Evolutionary conservation across 2,113 vertebrate species (phyloP).

Genomic region (Dipodomys stephensi): DNA sequence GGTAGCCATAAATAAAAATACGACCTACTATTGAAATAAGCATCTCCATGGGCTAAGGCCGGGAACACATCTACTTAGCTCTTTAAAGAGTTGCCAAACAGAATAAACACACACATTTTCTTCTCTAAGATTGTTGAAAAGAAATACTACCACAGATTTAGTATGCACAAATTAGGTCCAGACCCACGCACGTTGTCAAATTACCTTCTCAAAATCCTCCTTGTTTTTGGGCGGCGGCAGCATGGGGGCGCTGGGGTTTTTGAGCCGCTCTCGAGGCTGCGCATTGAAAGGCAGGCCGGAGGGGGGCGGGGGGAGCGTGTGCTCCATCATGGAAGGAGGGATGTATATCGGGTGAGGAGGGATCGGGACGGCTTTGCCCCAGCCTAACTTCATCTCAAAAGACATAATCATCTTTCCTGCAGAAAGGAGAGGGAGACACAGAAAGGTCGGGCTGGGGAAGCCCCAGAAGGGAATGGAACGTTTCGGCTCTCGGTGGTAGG

Average conservation of each 20-base stretch:
- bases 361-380: slow-evolving; percentile 99
- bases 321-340: slow-evolving; percentile 99
- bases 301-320: slow-evolving; percentile 97
- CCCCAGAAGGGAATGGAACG: slow-evolving; percentile 15
- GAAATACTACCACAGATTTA: slow-evolving; percentile 86
- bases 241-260: slow-evolving; percentile 97
- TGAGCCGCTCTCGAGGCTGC: slow-evolving; percentile 97
- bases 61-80: slow-evolving; percentile 85
- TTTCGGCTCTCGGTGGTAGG: too few species aligned
- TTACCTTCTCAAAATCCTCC: slow-evolving; percentile 99
- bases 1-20: slow-evolving; percentile 82
- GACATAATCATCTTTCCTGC: slow-evolving; percentile 99
- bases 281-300: slow-evolving; percentile 99
- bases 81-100: slow-evolving; percentile 84
- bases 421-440: slow-evolving; percentile 58
- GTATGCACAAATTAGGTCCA: slow-evolving; percentile 86
- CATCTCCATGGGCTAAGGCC: slow-evolving; percentile 86
- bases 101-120: slow-evolving; percentile 81
- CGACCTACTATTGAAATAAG: slow-evolving; percentile 80
- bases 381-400: slow-evolving; percentile 99
- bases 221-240: slow-evolving; percentile 98
- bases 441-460: slow-evolving; percentile 23
- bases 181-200: slow-evolving; percentile 87
- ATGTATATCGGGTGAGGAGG: slow-evolving; percentile 99
- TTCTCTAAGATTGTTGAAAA: slow-evolving; percentile 85